Evolutionary conservation across 2,797 vertebrate genomes (phyloP), one percentile per base, ranked within the genome.

Genomic region (Sebastes steindachneri): DNA sequence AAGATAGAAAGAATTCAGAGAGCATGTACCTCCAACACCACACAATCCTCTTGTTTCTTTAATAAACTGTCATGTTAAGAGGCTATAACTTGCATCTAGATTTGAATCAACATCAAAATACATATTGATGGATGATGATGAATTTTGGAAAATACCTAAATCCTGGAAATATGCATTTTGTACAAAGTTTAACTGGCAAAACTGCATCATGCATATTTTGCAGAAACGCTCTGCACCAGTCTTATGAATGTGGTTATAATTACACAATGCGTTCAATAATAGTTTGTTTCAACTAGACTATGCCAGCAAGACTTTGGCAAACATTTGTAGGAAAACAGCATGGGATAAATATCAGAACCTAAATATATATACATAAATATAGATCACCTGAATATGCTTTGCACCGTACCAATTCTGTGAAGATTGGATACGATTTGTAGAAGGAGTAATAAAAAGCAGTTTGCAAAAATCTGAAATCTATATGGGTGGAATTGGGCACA

Each of bases 301-400:
- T 11, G 23, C 19, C 21, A 73, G 79, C n/a, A 15, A 68, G 12
- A 77, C 25, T 65, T 48, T 77, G 37, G 55, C 66, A 67, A 23
- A 66, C n/a, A n/a, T 41, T 26, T 63, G 15, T 17, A 8, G 3
- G 23, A 73, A 55, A 70, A 55, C 29, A 31, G 23, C 17, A 28
- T 6, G 12, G 19, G 23, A 55, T 45, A 26, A 59, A 66, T 9
- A 63, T 41, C 58, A 31, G 64, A 71, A 23, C 10, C 37, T 51
- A 71, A 66, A 45, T 67, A 74, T 23, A 70, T 67, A 74, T 23
- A 70, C 23, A 23, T 51, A 71, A 66, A 45, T 67, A 74, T 23
- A 70, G 35, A 67, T 25, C 31, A 57, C 45, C 5, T 48, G 23
- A 35, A 59, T 67, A 33, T 59, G 37, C 9, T 12, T 23, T 33